A percentile compares a stretch with the other conserved stretches of the same genome.
These are phyloP conservation scores for Sula dactylatra DNA, from an alignment of 2,113 vertebrate genomes.

Conservation along the genomic window DNA sequence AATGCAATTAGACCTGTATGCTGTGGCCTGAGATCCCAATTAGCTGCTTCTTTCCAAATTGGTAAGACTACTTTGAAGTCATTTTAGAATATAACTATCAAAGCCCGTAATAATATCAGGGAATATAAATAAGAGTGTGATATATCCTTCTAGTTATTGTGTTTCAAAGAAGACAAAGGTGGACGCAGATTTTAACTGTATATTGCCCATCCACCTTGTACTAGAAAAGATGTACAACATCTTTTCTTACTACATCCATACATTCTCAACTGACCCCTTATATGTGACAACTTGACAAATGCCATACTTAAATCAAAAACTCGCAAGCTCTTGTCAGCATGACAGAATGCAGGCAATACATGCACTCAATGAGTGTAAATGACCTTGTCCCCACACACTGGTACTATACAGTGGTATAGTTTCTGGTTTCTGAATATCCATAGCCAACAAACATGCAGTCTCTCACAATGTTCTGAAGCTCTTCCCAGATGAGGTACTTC, in stretches of 20 bases:
- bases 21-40: neutral
- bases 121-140: neutral
- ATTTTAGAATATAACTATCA: neutral
- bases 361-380: fast-evolving
- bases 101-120: neutral
- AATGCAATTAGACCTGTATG: neutral
- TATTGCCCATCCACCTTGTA: neutral
- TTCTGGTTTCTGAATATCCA: neutral
- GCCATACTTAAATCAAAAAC: fast-evolving
- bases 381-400: neutral
- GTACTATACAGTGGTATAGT: neutral
- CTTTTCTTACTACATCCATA: neutral
- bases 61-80: neutral
- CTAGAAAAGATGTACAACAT: neutral
- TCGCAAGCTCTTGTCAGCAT: neutral
- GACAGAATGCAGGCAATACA: fast-evolving
- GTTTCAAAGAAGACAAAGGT: neutral
- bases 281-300: neutral
- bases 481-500: neutral
- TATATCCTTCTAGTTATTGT: neutral
- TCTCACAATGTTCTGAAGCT: neutral
- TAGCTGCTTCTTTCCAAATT: neutral
- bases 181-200: neutral
- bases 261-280: too few relatives aligned
- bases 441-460: neutral